Evolutionary conservation across 2,113 vertebrate species (phyloP), one percentile per base, ranked within the genome.

Genomic region (Malurus alboscapulatus): DNA sequence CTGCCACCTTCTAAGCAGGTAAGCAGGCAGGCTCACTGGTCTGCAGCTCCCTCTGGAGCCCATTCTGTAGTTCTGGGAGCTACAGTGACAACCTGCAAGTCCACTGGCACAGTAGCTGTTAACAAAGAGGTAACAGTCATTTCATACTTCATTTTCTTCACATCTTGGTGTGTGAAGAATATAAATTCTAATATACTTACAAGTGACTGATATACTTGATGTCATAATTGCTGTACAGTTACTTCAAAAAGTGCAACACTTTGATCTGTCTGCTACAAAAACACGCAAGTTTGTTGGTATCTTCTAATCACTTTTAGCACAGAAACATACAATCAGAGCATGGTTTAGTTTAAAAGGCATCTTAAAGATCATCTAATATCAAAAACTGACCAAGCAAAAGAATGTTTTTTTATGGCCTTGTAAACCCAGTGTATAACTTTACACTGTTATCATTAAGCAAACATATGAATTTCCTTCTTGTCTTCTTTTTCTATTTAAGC

Each of bases 151-250:
- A 61, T 32, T 25, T 58, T 72, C 38, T 72, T 72, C 73, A 58
- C 29, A 59, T 10, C 9, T n/a, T 0, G 0, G 1, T 0, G 1
- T 38, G 40, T 51, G 22, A 66, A 55, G 42, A 59, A 27, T 36
- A 92, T 20, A 62, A 47, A 47, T 5, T 77, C 48, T 16, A 90
- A 68, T 21, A 65, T 40, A 77, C 29, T 81, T 89, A 63, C 4
- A 78, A 69, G 6, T 42, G 59, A 42, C 7, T 34, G 38, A 19
- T 14, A 11, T 62, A 14, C 16, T 50, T 87, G 65, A 77, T 40
- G 22, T 67, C 38, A 15, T 66, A 81, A 77, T 3, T 62, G 21
- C 13, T 50, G 25, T 62, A 80, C 5, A 48, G 5, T 58, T 67
- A 45, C 34, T 88, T 75, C 48, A 72, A 63, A 76, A 68, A 44